Conservation (phyloP, 2,797 vertebrate genomes). For the Glossophaga mutica region DNA sequence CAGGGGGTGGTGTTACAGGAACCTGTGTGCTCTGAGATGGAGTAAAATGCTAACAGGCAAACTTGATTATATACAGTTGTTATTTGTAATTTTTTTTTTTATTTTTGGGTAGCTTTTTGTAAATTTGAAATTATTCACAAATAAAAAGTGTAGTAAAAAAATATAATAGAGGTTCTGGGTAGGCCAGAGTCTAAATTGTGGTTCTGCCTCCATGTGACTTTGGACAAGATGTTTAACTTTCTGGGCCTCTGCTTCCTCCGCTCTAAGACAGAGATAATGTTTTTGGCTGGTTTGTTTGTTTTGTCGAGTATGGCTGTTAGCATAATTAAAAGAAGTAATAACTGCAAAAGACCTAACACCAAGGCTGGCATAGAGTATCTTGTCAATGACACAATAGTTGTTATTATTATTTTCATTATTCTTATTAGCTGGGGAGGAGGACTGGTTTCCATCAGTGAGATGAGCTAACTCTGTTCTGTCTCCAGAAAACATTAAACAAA, state of each 20-base stretch:
- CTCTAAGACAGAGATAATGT: not conserved
- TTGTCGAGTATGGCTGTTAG: not conserved
- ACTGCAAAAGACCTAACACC: not conserved
- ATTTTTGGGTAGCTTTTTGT: not conserved
- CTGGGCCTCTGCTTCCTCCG: not conserved
- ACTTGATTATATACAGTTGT: not conserved
- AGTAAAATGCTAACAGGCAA: not conserved
- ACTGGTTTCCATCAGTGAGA: not conserved
- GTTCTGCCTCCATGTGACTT: not conserved
- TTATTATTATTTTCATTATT: not conserved
- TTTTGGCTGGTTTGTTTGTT: not conserved
- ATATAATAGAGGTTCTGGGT: not conserved
- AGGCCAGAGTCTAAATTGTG: not conserved
- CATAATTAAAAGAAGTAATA: not conserved
- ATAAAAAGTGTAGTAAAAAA: not conserved
- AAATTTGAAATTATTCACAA: not conserved
- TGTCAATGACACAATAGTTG: not conserved
- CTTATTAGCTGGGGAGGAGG: not conserved
- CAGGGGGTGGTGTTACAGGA: not conserved
- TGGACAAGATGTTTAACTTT: not conserved
- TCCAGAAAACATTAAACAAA: not conserved
- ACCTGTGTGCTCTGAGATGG: not conserved
- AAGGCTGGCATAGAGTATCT: not conserved
- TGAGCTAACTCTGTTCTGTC: not conserved
- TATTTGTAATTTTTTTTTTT: not conserved